Conservation (phyloP, 2,888 invertebrate species). For the Noctuana brunneofusca region DNA sequence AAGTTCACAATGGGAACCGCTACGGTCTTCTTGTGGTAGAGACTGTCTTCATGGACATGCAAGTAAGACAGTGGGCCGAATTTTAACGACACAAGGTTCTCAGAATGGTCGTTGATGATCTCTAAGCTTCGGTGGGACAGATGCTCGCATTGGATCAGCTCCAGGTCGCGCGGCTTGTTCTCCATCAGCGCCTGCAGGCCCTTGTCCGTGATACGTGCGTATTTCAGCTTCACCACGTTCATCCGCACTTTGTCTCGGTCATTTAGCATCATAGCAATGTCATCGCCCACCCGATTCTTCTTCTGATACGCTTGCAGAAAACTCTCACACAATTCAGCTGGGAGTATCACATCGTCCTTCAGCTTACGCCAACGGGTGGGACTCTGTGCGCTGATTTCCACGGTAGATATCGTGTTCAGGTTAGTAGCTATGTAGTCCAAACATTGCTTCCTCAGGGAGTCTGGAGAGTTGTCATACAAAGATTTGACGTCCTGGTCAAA, state of each 20-base stretch:
- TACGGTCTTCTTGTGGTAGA: constrained; percentile 77
- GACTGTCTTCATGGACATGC: constrained; percentile 77
- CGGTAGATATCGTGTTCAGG: constrained; percentile 83
- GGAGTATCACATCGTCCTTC: constrained; percentile 84
- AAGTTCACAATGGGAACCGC: constrained; percentile 86
- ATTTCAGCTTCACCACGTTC: constrained; percentile 86
- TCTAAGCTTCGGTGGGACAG: constrained; percentile 85
- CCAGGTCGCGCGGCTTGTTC: constrained; percentile 89
- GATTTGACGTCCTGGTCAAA: constrained; percentile 52
- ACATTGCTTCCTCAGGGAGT: constrained; percentile 85
- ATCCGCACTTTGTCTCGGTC: constrained; percentile 89
- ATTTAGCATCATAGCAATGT: constrained; percentile 87
- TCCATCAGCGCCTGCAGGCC: constrained; percentile 87
- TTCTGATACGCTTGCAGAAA: constrained; percentile 84
- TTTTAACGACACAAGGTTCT: constrained; percentile 86
- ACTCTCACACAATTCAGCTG: constrained; percentile 88
- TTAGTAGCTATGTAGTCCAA: constrained; percentile 85
- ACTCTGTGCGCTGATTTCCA: too few relatives aligned
- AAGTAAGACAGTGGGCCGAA: constrained; percentile 87
- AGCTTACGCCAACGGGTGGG: constrained; percentile 76
- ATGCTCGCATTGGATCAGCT: constrained; percentile 88
- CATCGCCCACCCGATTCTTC: constrained; percentile 83
- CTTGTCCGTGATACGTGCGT: constrained; percentile 87
- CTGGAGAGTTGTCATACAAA: constrained; percentile 75
- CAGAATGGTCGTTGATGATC: constrained; percentile 86